These are phyloP conservation scores for Drosophila cognata DNA, from an alignment of 2,888 invertebrate species.

Conservation along the genomic window DNA sequence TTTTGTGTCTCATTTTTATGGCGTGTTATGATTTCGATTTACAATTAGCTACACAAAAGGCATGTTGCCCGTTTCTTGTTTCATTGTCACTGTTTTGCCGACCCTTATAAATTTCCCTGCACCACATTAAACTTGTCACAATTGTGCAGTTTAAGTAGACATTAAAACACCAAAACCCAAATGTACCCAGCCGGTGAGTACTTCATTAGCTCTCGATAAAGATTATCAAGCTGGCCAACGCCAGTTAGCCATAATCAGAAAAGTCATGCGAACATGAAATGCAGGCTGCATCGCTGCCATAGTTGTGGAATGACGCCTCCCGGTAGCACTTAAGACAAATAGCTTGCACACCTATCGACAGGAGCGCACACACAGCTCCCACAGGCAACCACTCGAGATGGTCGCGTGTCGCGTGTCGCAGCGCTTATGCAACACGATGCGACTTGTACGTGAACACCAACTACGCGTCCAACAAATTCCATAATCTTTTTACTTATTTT, in stretches of 20 bases:
- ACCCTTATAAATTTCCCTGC: conserved; percentile 50
- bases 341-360: conserved; percentile 77
- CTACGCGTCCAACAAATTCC: background rate
- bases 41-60: conserved; percentile 78
- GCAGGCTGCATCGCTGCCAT: conserved; percentile 29
- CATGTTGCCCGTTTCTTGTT: conserved; percentile 54
- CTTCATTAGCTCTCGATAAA: conserved; percentile 59
- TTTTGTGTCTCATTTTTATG: conserved; percentile 72
- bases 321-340: conserved; percentile 76
- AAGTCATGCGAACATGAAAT: conserved; percentile 45
- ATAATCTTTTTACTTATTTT: background rate
- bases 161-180: conserved; percentile 33
- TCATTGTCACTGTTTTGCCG: conserved; percentile 32
- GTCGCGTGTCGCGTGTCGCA: background rate
- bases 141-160: conserved; percentile 69
- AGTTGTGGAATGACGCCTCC: conserved; percentile 48
- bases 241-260: conserved; percentile 46
- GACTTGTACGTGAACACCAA: background rate
- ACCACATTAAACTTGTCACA: conserved; percentile 71
- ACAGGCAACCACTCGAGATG: conserved; percentile 16
- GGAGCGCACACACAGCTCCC: conserved; percentile 10
- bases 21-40: conserved; percentile 78
- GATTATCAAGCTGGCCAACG: background rate
- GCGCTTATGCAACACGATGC: background rate
- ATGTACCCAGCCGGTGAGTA: conserved; percentile 40